Evolutionary conservation across 2,888 invertebrate species (phyloP), one percentile per base, ranked within the genome.

Genomic region (Agrotis exclamationis): DNA sequence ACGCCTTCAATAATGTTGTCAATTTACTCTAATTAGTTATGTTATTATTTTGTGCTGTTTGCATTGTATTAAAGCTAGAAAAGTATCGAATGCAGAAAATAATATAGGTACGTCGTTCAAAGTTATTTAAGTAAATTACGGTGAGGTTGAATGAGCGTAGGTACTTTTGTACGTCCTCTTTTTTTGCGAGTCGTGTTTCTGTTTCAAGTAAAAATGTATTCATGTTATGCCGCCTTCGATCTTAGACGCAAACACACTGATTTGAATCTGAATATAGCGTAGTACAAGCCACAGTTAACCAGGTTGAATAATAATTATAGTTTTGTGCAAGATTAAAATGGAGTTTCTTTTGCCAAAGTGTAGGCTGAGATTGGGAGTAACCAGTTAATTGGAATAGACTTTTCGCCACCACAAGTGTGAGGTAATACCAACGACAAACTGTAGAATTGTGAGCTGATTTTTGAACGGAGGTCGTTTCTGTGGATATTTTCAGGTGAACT

Each of bases 371-470:
- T 79, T 76, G 76, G 72, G 59, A 70, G 64, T 65, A 56, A 62
- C 57, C 74, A 74, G 82, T 80, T 74, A 79, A 74, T 82, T 74
- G 70, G 67, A 69, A 70, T 67, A 65, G 75, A 63, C n/a, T 70
- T 47, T 44, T 58, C 75, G 63, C 22, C 57, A 63, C 68, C 64
- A 78, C 74, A 62, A 65, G 70, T 47, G 57, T 58, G 66, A 56
- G 67, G 50, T 72, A 65, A 72, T 82, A 56, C 65, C 62, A 54
- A 57, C 73, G 51, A 9, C 45, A 33, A 72, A 59, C 63, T 68
- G 44, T 56, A n/a, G 44, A 48, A 13, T 28, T 47, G 57, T 50
- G 7, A 44, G 20, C 6, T 20, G 54, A 20, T 53, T 69, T 58
- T 53, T 24, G 33, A 47, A 50, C 13, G 22, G 18, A 16, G 9